Evolutionary conservation across 2,888 invertebrate genomes (phyloP), one percentile per base, ranked within the genome.

Genomic region (Noctuana brunneofusca): DNA sequence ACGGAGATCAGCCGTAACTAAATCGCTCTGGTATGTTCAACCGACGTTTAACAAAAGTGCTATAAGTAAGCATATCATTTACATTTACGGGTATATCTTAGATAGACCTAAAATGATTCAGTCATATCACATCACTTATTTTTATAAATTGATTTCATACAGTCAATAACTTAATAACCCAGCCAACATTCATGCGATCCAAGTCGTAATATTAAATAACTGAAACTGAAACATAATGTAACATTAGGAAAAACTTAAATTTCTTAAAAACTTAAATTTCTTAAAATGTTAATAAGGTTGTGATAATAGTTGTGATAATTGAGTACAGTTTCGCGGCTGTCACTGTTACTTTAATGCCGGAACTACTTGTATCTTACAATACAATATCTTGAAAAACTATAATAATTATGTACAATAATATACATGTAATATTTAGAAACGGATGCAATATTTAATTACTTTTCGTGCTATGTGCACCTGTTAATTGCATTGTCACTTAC

Each of bases 401-500:
- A n/a, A n/a, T n/a, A n/a, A n/a, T n/a, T n/a, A 2, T 24, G 8
- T 16, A 50, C 14, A 35, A 50, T 41, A n/a, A 16, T 48, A 18
- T 24, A 4, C n/a, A 14, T 38, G 14, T 9, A 41, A 30, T 32
- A 46, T 59, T 43, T 48, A 60, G 59, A 60, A 53, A 60, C 32
- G 12, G n/a, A 2, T 24, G 53, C 53, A 16, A 35, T 54, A 48
- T 60, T 16, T 60, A 60, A 60, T 60, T 60, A 54, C 24, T 35
- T 54, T 54, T 46, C 53, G 32, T 53, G 59, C 32, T 54, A 24
- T 27, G 2, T 53, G 24, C 35, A 24, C 59, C 6, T 32, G 59
- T 54, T 60, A 54, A 60, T 54, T 56, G 22, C 35, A 38, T 58
- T 55, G 49, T 55, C 62, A 55, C 38, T 48, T 54, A 64, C 46